Base-by-base conservation (phyloP, 2,888 invertebrate genomes). In the Cremastobaeus sp. region DNA sequence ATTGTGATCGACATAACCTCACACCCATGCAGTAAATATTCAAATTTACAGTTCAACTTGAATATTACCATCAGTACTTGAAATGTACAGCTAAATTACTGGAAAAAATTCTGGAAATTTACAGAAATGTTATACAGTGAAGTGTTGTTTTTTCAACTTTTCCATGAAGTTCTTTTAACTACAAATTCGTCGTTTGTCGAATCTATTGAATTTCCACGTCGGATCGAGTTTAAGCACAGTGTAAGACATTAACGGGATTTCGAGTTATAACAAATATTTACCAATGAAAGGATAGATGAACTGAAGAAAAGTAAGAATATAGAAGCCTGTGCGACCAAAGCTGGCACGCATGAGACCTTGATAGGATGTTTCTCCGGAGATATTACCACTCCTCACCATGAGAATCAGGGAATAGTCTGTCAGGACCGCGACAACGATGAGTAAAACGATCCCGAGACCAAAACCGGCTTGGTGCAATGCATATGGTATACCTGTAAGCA, bases 281-380 rank as follows among this genome's bases (percentile, higher is more conserved):
- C 95, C 95, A 82, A 95, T 92, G 83, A 95, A 93, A 0, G 95
- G 95, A 88, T 95, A 95, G 81, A 94, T 90, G 83, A 95, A 95
- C 86, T 95, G 95, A 70, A 95, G 88, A 30, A 91, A 86, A 1
- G 94, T 93, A 12, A 95, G 89, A 30, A 95, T 88, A 82, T 93
- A 91, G 88, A 93, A 95, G 11, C 95, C 95, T 41, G 92, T 90
- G 83, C 91, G 90, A 37, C 95, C 95, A 83, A 94, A 95, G 18
- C 95, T 93, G 6, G 93, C 93, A 80, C 94, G 91, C 92, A 95
- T 94, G 76, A 95, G 91, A 9, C 93, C 92, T 82, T 92, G 93
- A 82, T 95, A 95, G 64, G 94, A 93, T 88, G 92, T 93, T 78
- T 92, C 91, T 18, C 94, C 94, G 76, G 93, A 92, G 55, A 94